These are phyloP conservation scores for Dendrophyllia cribrosa DNA, from an alignment of 64 coral and sea anemone genomes.

Conservation along the genomic window DNA sequence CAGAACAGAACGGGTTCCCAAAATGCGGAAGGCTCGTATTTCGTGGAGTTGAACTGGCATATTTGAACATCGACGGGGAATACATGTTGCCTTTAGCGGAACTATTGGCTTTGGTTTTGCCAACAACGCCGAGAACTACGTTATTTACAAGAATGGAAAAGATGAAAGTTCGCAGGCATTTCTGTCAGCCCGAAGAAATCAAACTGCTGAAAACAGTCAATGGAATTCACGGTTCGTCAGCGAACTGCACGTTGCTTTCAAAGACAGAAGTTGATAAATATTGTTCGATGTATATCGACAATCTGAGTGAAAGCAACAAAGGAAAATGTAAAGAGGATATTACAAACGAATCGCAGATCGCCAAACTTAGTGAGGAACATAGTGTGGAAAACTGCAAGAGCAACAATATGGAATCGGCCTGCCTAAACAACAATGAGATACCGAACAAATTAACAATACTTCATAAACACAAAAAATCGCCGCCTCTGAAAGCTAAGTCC, in stretches of 20 bases:
- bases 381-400: constrained; percentile 8
- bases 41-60: constrained; percentile 90
- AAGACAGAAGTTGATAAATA: constrained; percentile 93
- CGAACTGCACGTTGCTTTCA: constrained; percentile 90
- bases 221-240: constrained; percentile 95
- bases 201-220: constrained; percentile 94
- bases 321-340: constrained; percentile 34
- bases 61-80: constrained; percentile 91
- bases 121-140: constrained; percentile 86
- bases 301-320: constrained; percentile 56
- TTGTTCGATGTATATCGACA: constrained; percentile 83
- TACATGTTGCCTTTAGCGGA: constrained; percentile 93
- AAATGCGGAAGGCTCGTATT: constrained; percentile 80
- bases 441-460: constrained; percentile 17
- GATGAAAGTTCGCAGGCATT: constrained; percentile 94
- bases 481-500: neutral
- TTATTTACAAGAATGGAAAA: constrained; percentile 99
- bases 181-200: constrained; percentile 88
- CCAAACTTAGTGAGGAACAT: neutral
- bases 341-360: neutral
- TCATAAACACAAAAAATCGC: constrained; percentile 25
- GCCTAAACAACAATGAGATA: constrained; percentile 6
- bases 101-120: constrained; percentile 79
- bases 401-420: constrained; percentile 6
- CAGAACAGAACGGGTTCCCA: constrained; percentile 9